A percentile compares a stretch with the other conserved stretches of the same genome.
Evolutionary conservation across 92 coral and sea anemone genomes (phyloP).

Genomic region (Palythoa grandis): DNA sequence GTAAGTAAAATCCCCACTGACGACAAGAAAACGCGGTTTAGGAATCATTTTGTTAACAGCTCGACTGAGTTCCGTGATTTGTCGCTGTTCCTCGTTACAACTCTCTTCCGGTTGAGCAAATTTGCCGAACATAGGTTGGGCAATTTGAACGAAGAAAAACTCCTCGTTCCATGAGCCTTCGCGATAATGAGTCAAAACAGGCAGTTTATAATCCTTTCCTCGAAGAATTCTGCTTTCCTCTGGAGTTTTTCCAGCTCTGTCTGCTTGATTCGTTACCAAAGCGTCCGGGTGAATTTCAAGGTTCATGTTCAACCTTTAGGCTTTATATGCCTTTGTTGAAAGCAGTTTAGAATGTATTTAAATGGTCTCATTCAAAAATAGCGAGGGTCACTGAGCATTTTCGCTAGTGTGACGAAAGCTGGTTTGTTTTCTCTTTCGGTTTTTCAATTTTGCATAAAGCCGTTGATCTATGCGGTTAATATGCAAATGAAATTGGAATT

Average conservation of each 20-base stretch:
- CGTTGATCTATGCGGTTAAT: conserved; percentile 2
- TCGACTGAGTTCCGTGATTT: conserved; percentile 52
- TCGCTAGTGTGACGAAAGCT: background rate
- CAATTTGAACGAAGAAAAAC: conserved; percentile 83
- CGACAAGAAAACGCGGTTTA: conserved; percentile 77
- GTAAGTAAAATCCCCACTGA: conserved; percentile 76
- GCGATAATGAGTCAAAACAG: conserved; percentile 78
- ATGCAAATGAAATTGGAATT: conserved; percentile 28
- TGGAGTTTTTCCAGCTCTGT: conserved; percentile 83
- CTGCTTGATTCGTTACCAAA: conserved; percentile 80
- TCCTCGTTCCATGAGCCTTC: conserved; percentile 80
- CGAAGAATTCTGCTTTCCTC: conserved; percentile 82
- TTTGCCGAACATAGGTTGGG: conserved; percentile 74
- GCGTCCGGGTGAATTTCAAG: conserved; percentile 92
- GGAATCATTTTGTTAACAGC: conserved; percentile 78
- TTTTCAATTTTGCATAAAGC: conserved; percentile 17
- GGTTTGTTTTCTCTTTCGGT: background rate
- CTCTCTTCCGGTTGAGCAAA: conserved; percentile 84
- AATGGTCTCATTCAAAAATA: background rate
- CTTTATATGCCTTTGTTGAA: background rate
- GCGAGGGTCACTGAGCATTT: conserved; percentile 22
- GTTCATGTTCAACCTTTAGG: conserved; percentile 46
- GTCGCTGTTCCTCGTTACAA: conserved; percentile 62
- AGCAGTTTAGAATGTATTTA: background rate
- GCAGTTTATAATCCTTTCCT: conserved; percentile 81